Conservation (phyloP, 30 jellyfish, hydroid and myxozoan genomes). For the Aurelia aurita complex sp. Pacific region DNA sequence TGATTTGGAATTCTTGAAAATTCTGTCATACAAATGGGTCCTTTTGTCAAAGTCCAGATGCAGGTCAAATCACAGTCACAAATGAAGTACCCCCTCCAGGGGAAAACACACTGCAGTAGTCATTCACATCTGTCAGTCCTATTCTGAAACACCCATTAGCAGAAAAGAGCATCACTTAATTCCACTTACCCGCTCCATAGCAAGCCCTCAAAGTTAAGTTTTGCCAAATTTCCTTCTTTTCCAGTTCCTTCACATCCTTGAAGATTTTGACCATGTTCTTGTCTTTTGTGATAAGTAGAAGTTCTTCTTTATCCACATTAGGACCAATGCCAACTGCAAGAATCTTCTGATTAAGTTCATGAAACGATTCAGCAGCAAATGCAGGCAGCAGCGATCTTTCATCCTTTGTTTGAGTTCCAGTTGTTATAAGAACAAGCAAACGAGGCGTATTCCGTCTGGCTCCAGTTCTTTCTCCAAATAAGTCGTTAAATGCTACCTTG, state of each 20-base stretch:
- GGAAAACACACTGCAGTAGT: too few relatives aligned
- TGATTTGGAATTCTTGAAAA: too few relatives aligned
- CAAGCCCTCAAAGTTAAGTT: constrained; percentile 35
- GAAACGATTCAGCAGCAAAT: constrained; percentile 67
- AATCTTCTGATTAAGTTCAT: constrained; percentile 64
- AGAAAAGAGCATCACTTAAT: neutral
- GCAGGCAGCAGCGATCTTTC: constrained; percentile 58
- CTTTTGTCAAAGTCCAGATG: too few relatives aligned
- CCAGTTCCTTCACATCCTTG: constrained; percentile 43
- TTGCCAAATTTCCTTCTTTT: constrained; percentile 26
- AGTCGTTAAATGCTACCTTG: constrained; percentile 36
- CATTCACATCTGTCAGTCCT: too few relatives aligned
- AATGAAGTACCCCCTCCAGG: too few relatives aligned
- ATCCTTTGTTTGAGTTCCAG: constrained; percentile 73
- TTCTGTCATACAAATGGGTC: too few relatives aligned
- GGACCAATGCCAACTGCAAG: constrained; percentile 80
- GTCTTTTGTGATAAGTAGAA: constrained; percentile 67
- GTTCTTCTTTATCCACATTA: constrained; percentile 54
- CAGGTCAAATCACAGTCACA: too few relatives aligned
- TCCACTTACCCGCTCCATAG: constrained; percentile 53
- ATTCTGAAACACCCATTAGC: too few relatives aligned
- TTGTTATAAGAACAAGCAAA: constrained; percentile 63
- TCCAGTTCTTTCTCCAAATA: constrained; percentile 45
- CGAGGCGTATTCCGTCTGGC: constrained; percentile 51
- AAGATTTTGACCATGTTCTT: constrained; percentile 32